phyloP scores from a whole-genome alignment of 2,888 invertebrate species.

The Rhodophaea formosa region DNA sequence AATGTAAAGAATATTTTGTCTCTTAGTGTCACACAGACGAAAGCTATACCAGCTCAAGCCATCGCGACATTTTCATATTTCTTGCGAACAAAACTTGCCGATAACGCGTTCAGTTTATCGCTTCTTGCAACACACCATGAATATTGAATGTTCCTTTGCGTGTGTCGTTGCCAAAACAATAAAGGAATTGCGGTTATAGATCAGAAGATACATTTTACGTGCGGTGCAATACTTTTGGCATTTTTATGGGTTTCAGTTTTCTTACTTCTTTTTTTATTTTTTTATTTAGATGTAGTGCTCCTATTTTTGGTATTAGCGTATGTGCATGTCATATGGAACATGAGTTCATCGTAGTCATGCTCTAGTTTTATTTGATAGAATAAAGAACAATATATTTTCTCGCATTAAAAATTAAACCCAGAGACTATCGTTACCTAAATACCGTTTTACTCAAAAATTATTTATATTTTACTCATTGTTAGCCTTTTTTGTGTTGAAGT shows the following conservation, averaged over 20 bases:
- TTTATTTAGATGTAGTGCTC: too few relatives aligned
- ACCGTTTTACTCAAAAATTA: too few relatives aligned
- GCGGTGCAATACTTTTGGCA: background rate
- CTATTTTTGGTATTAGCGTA: too few relatives aligned
- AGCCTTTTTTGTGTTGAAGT: too few relatives aligned
- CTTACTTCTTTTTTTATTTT: background rate
- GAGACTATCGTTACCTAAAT: too few relatives aligned
- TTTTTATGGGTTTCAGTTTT: background rate
- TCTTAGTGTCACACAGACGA: background rate
- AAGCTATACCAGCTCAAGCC: background rate
- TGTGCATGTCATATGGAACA: too few relatives aligned
- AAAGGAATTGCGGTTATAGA: slow-evolving; percentile 3
- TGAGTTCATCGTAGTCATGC: too few relatives aligned
- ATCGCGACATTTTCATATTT: slow-evolving; percentile 22
- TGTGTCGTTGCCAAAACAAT: slow-evolving; percentile 7
- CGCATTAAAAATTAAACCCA: too few relatives aligned
- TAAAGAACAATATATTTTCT: too few relatives aligned
- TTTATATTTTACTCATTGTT: too few relatives aligned
- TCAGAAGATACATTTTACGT: background rate
- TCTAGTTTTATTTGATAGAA: too few relatives aligned
- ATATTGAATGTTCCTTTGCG: slow-evolving; percentile 13
- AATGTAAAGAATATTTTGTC: background rate
- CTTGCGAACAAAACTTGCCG: slow-evolving; percentile 20
- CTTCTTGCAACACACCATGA: slow-evolving; percentile 12
- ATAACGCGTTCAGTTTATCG: slow-evolving; percentile 18